Percentiles rank a stretch among this genome's conserved stretches.
These are phyloP conservation scores for Eupithecia inturbata DNA, from an alignment of 2,888 invertebrate species.

Conservation along the genomic window DNA sequence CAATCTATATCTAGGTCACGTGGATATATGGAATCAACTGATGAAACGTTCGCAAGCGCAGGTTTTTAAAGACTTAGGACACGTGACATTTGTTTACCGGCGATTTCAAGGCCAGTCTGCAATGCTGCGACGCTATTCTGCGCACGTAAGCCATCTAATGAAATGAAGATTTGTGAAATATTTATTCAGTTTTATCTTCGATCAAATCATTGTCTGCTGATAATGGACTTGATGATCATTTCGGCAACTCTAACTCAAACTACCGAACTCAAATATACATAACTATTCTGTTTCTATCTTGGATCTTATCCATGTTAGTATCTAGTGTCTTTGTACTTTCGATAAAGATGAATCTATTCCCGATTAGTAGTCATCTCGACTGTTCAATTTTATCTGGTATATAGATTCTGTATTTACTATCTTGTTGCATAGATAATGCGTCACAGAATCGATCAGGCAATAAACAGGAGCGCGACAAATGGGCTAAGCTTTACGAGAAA, in stretches of 20 bases:
- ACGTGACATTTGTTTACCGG: slow-evolving; percentile 79
- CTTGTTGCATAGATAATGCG: slow-evolving; percentile 43
- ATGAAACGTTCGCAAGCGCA: slow-evolving; percentile 49
- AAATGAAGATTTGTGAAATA: not conserved
- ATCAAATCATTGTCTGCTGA: not conserved
- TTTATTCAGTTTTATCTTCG: slow-evolving; percentile 3
- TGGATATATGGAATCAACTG: slow-evolving; percentile 45
- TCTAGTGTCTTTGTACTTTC: not conserved
- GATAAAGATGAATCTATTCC: slow-evolving; percentile 8
- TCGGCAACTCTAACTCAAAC: not conserved
- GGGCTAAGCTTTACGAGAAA: slow-evolving; percentile 46
- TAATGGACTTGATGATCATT: not conserved
- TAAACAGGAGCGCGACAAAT: slow-evolving; percentile 45
- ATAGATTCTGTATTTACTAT: slow-evolving; percentile 41
- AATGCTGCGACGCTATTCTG: slow-evolving; percentile 73
- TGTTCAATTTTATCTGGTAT: slow-evolving; percentile 48
- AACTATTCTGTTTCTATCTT: not conserved
- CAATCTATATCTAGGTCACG: slow-evolving; percentile 30
- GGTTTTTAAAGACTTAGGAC: slow-evolving; percentile 57
- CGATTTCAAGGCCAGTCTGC: slow-evolving; percentile 71
- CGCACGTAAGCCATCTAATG: slow-evolving; percentile 57
- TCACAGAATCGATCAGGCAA: slow-evolving; percentile 34
- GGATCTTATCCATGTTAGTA: not conserved
- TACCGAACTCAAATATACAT: not conserved
- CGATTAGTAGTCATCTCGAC: slow-evolving; percentile 22